phyloP scores from a whole-genome alignment of 2,797 vertebrate genomes.

The Salarias fasciatus region DNA sequence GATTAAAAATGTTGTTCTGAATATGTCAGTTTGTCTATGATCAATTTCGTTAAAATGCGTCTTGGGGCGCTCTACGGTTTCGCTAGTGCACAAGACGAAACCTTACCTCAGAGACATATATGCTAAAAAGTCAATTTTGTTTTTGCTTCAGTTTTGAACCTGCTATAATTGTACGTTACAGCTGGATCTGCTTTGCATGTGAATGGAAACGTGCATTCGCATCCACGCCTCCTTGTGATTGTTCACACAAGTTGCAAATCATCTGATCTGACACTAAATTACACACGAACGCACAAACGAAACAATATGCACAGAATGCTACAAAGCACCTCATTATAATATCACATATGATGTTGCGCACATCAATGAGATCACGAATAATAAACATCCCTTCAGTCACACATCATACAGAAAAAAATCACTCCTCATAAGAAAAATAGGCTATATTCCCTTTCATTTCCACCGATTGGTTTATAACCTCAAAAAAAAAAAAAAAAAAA shows the following conservation, averaged over 20 bases:
- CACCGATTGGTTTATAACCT: too few species aligned
- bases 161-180: not conserved
- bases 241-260: not conserved
- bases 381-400: not conserved
- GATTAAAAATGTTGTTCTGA: too few species aligned
- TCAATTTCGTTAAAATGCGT: too few species aligned
- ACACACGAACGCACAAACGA: not conserved
- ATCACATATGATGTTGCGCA: not conserved
- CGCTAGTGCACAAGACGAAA: not conserved
- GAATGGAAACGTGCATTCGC: not conserved
- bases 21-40: too few species aligned
- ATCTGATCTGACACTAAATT: conserved; percentile 2
- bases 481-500: too few species aligned
- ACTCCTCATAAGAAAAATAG: too few species aligned
- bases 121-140: not conserved
- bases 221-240: not conserved
- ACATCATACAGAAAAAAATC: too few species aligned
- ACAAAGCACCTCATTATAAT: not conserved
- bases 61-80: too few species aligned
- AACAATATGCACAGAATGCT: not conserved
- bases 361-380: not conserved
- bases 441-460: too few species aligned
- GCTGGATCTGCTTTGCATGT: not conserved
- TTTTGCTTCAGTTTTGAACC: not conserved
- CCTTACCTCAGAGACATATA: not conserved